phyloP scores from a whole-genome alignment of 2,888 invertebrate species.

The Morinoia aosen region DNA sequence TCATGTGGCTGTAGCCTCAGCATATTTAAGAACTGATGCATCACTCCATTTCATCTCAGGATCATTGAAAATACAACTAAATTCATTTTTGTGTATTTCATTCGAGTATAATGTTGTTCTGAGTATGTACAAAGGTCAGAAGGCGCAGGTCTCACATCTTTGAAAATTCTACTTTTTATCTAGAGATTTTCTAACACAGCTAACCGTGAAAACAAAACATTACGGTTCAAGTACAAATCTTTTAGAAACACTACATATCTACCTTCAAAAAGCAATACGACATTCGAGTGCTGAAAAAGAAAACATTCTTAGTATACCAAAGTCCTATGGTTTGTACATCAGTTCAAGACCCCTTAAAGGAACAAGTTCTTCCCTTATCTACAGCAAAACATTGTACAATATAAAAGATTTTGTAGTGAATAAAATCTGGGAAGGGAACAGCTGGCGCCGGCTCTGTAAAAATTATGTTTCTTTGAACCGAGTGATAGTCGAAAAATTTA shows the following conservation, averaged over 20 bases:
- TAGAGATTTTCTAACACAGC: not conserved
- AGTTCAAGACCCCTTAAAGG: not conserved
- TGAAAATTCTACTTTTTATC: not conserved
- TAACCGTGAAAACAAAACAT: not conserved
- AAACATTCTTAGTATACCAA: not conserved
- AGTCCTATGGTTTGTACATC: not conserved
- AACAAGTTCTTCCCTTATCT: not conserved
- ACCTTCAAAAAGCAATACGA: not conserved
- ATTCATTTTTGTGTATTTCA: not conserved
- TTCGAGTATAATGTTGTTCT: conserved; percentile 25
- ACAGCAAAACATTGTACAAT: not conserved
- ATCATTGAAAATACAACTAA: not conserved
- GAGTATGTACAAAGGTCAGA: not conserved
- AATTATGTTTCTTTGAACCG: too few species aligned
- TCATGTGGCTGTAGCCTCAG: not conserved
- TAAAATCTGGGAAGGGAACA: too few species aligned
- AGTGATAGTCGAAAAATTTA: too few species aligned
- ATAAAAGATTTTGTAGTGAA: not conserved
- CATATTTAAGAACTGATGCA: not conserved
- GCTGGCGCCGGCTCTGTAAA: too few species aligned
- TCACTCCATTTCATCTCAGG: not conserved
- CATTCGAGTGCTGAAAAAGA: not conserved
- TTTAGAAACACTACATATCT: conserved; percentile 1
- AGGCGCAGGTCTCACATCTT: not conserved
- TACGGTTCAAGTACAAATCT: not conserved